Conservation (phyloP, 2,797 vertebrate species). For the Lepus oiostolus region DNA sequence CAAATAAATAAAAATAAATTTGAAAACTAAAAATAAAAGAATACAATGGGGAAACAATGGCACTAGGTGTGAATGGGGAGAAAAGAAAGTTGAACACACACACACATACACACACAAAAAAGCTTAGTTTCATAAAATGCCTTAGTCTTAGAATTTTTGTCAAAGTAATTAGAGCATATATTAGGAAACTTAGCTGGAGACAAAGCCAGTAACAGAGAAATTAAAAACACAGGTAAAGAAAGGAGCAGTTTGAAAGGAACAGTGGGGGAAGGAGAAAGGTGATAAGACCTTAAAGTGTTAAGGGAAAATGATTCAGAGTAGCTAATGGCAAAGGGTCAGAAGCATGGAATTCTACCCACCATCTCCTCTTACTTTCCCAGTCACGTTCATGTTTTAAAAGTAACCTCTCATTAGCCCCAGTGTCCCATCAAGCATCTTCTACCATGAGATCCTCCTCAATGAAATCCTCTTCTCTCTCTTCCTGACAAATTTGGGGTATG, state of each 20-base stretch:
- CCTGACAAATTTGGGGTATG: background rate
- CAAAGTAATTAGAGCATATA: background rate
- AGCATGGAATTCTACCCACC: background rate
- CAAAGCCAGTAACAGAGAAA: background rate
- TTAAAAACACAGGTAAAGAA: background rate
- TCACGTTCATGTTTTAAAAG: background rate
- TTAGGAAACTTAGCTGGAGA: background rate
- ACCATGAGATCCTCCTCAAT: background rate
- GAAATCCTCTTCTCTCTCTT: background rate
- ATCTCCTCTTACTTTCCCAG: background rate
- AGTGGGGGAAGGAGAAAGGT: background rate
- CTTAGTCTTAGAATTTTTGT: constrained; percentile 31
- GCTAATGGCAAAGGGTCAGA: background rate
- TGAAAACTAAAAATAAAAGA: background rate
- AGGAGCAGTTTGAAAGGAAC: background rate
- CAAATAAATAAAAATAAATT: too few relatives aligned
- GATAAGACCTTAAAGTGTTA: constrained; percentile 4
- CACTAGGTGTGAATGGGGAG: background rate
- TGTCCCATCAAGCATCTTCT: background rate
- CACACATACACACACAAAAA: background rate
- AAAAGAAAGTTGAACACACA: background rate
- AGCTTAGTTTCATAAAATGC: constrained; percentile 8
- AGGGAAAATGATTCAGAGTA: background rate
- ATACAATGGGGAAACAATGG: background rate
- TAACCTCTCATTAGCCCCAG: background rate